Evolutionary conservation across 2,113 vertebrate genomes (phyloP), one percentile per base, ranked within the genome.

Genomic region (Paramormyrops kingsleyae): DNA sequence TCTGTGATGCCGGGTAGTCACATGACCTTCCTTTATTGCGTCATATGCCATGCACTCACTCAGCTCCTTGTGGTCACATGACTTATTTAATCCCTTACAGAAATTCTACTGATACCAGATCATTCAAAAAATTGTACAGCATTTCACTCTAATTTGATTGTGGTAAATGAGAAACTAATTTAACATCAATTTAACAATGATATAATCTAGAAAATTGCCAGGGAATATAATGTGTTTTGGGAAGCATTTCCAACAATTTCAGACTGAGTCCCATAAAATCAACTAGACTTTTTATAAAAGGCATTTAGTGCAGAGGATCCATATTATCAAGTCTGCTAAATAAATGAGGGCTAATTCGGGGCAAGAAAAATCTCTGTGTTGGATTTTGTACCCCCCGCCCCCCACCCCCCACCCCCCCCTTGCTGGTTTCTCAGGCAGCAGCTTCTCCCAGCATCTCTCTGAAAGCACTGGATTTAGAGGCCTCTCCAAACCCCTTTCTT

Each of bases 1-100:
- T 92, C 0, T 99, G 98, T 89, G 91, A 95, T 0, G 94, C 97
- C 31, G 97, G 98, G 97, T 99, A 92, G 27, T 56, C n/a, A 87
- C n/a, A 56, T 39, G 50, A 12, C 27, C 27, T 24, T 35, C 44
- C 31, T 39, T 87, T 15, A 52, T 87, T 31, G 49, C 49, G 35
- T 87, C 21, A 53, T 24, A 49, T 49, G 83, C 8, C 44, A n/a
- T n/a, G 47, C 42, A 12, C 31, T 74, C 31, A 74, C 70, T 12
- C 70, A 77, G 31, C 15, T 17, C 70, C 70, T 35, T 39, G 12
- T 77, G 70, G 13, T 77, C 70, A 77, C 12, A 39, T 39, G 70
- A 39, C 70, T 62, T n/a, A 59, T 74, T 74, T 74, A 74, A 35
- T 31, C 27, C 70, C 70, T 77, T 77, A 39, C 13, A 77, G 70